Evolutionary conservation across 2,888 invertebrate species (phyloP).

Genomic region (Heliothis peltigera): DNA sequence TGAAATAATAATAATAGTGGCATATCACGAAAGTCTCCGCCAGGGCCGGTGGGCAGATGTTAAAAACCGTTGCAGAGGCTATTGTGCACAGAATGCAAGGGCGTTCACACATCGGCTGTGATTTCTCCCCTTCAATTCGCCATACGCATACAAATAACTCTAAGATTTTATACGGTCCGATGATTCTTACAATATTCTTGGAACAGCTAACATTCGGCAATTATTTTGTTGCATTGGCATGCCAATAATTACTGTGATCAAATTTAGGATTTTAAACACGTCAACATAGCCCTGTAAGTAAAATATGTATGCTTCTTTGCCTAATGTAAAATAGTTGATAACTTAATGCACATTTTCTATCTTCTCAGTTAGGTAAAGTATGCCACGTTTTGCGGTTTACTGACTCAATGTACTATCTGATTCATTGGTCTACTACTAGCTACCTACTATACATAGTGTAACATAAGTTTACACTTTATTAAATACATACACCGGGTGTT

Average conservation of each 20-base stretch:
- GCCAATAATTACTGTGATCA: too few relatives aligned
- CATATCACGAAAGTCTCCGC: conserved; percentile 66
- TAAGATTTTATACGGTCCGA: conserved; percentile 29
- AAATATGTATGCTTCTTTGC: neutral
- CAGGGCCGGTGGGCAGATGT: conserved; percentile 81
- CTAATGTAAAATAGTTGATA: neutral
- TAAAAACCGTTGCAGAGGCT: conserved; percentile 87
- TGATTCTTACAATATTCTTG: conserved; percentile 12
- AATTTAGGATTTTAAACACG: too few relatives aligned
- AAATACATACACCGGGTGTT: conserved; percentile 55
- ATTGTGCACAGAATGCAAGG: conserved; percentile 81
- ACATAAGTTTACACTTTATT: conserved; percentile 46
- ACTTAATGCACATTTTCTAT: conserved; percentile 13
- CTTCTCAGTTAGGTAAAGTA: conserved; percentile 28
- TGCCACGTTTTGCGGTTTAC: conserved; percentile 66
- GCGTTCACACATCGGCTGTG: conserved; percentile 75
- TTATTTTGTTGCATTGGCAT: neutral
- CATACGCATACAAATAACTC: conserved; percentile 32
- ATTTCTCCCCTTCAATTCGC: conserved; percentile 81
- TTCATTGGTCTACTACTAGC: conserved; percentile 63
- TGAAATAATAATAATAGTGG: conserved; percentile 71
- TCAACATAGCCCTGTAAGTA: neutral
- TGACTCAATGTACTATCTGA: conserved; percentile 76
- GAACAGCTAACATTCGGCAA: neutral
- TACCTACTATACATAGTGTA: conserved; percentile 15